Evolutionary conservation across 2,797 vertebrate genomes (phyloP), one percentile per base, ranked within the genome.

Genomic region (Amblyraja radiata): DNA sequence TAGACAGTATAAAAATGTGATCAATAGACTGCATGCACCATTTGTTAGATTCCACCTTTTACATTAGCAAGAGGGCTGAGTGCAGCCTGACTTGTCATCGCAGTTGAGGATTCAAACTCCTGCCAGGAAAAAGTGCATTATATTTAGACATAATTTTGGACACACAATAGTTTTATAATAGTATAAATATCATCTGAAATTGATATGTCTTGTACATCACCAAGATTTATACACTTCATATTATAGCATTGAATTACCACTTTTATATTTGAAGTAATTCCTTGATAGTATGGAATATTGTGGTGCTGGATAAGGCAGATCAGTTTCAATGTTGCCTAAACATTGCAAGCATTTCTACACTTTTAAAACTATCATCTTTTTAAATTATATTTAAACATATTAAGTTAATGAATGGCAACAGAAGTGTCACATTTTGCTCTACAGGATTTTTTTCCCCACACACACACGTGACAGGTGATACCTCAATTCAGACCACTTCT

Each of bases 81-180:
- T 86, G 83, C 13, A 86, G 61, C 28, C 58, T 65, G 61, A 84
- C 54, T 86, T 58, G 6, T 65, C 54, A 84, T 54, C 28, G 54
- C 23, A 58, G 80, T 80, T 80, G 81, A 23, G 9, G 54, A 84
- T 84, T 84, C 81, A 84, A 61, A 84, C 54, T 84, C 84, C 84
- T 88, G 61, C 28, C 61, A 88, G 28, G 61, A 36, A 65, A 88
- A 32, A 83, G 28, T 8, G 61, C 21, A 58, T 84, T 65, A 32
- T 68, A 88, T 68, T 88, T 88, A 68, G 61, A 88, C 63, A 88
- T 68, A 88, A 88, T 65, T 88, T 88, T 88, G 84, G n/a, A 68
- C 61, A 68, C n/a, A n/a, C 63, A 88, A 68, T 86, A 65, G n/a
- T 88, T 88, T 88, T 88, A 18, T 68, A 36, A 36, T 6, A 68